phyloP scores from a whole-genome alignment of 2,888 invertebrate genomes.

The Ligdia adustata region DNA sequence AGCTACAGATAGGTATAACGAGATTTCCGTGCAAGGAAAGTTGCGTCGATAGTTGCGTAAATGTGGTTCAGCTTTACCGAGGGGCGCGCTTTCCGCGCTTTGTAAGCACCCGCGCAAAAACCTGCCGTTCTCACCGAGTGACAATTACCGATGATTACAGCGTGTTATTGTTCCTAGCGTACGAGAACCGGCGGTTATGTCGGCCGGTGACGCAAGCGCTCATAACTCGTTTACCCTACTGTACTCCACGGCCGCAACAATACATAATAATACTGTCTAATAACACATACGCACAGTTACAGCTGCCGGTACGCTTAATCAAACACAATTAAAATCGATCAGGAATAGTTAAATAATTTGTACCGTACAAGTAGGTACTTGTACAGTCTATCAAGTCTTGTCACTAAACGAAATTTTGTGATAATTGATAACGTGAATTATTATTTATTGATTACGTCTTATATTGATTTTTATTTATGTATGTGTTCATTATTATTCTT shows the following conservation, averaged over 20 bases:
- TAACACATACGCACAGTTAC: no score
- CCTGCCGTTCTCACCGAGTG: constrained; percentile 63
- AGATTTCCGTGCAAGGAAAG: constrained; percentile 59
- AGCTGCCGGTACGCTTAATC: no score
- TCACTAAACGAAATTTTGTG: no score
- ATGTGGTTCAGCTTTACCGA: constrained; percentile 62
- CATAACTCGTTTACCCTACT: constrained; percentile 46
- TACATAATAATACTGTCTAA: no score
- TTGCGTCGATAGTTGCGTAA: constrained; percentile 59
- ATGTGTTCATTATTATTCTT: no score
- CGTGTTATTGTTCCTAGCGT: constrained; percentile 66
- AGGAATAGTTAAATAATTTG: constrained; percentile 26
- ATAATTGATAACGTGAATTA: no score
- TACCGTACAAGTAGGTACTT: constrained; percentile 30
- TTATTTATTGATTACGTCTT: no score
- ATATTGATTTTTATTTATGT: no score
- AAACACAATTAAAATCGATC: no score
- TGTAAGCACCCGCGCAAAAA: constrained; percentile 60
- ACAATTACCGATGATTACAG: constrained; percentile 67
- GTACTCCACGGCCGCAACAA: constrained; percentile 29
- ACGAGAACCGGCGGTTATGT: constrained; percentile 60
- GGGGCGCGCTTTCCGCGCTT: constrained; percentile 59
- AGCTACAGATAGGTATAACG: no score
- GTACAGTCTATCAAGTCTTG: no score
- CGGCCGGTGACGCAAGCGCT: constrained; percentile 59